These are phyloP conservation scores for Forbesichthys agassizii DNA, from an alignment of 2,113 vertebrate genomes.

Conservation along the genomic window DNA sequence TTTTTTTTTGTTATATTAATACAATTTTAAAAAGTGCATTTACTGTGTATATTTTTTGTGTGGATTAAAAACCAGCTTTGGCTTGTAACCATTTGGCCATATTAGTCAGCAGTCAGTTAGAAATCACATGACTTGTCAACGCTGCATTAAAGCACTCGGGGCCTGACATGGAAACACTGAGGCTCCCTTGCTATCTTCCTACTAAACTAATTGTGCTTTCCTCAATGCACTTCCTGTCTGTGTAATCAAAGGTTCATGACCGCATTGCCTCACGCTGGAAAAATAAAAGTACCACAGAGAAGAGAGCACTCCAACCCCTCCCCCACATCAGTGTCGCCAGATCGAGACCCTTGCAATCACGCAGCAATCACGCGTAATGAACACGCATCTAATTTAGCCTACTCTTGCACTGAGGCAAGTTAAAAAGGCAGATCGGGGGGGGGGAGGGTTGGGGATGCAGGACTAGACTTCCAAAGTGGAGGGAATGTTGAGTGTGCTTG, in stretches of 20 bases:
- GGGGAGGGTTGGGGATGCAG: too few species aligned
- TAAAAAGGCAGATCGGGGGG: not conserved
- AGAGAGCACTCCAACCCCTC: not conserved
- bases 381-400: constrained; percentile 42
- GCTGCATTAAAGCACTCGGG: not conserved
- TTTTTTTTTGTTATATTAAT: not conserved
- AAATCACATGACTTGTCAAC: not conserved
- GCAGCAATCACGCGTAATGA: constrained; percentile 22
- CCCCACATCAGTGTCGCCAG: not conserved
- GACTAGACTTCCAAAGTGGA: not conserved
- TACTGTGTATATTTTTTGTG: not conserved
- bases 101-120: not conserved
- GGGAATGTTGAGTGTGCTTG: constrained; percentile 2
- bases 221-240: constrained; percentile 8
- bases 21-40: not conserved
- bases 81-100: not conserved
- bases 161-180: not conserved
- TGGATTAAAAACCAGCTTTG: not conserved
- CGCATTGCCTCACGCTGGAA: constrained; percentile 24
- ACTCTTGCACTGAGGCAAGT: constrained; percentile 20
- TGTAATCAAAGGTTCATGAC: constrained; percentile 32
- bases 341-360: not conserved
- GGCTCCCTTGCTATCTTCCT: constrained; percentile 3
- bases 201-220: constrained; percentile 32
- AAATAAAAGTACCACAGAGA: constrained; percentile 7